These are phyloP conservation scores for Tinamus major DNA, from an alignment of 2,797 vertebrate genomes.

Conservation along the genomic window DNA sequence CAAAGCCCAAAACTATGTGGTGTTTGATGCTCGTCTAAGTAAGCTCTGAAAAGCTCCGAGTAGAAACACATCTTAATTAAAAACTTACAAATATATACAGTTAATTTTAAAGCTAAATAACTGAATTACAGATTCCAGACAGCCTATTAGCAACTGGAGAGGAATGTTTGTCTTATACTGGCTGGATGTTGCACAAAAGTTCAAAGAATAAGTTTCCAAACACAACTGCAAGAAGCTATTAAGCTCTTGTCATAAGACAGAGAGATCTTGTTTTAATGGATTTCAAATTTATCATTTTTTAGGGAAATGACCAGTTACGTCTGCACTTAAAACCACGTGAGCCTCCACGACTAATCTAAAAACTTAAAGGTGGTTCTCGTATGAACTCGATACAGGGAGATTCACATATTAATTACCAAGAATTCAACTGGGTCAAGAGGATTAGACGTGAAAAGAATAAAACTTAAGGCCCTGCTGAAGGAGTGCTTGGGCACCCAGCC, in stretches of 20 bases:
- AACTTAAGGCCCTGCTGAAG: background rate
- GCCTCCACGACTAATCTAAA: background rate
- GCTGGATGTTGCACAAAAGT: slow-evolving; percentile 38
- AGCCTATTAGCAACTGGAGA: slow-evolving; percentile 48
- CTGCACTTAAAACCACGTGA: background rate
- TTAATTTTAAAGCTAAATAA: slow-evolving; percentile 75
- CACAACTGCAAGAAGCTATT: slow-evolving; percentile 64
- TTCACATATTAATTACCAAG: background rate
- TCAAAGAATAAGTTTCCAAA: slow-evolving; percentile 71
- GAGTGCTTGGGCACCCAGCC: background rate
- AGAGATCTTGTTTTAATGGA: slow-evolving; percentile 58
- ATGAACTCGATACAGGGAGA: background rate
- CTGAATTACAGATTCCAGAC: slow-evolving; percentile 65
- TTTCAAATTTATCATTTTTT: slow-evolving; percentile 44
- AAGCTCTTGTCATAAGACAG: slow-evolving; percentile 60
- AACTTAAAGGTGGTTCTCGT: background rate
- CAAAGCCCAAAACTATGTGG: slow-evolving; percentile 7
- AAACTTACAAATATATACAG: slow-evolving; percentile 73
- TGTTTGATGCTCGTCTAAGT: slow-evolving; percentile 60
- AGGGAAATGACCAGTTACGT: slow-evolving; percentile 30
- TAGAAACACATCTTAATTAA: slow-evolving; percentile 61
- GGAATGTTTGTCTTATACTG: slow-evolving; percentile 67
- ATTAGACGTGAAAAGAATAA: background rate
- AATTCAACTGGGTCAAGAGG: background rate
- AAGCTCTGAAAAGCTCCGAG: slow-evolving; percentile 56